Evolutionary conservation across 2,113 vertebrate species (phyloP), one percentile per base, ranked within the genome.

Genomic region (Oreochromis niloticus): DNA sequence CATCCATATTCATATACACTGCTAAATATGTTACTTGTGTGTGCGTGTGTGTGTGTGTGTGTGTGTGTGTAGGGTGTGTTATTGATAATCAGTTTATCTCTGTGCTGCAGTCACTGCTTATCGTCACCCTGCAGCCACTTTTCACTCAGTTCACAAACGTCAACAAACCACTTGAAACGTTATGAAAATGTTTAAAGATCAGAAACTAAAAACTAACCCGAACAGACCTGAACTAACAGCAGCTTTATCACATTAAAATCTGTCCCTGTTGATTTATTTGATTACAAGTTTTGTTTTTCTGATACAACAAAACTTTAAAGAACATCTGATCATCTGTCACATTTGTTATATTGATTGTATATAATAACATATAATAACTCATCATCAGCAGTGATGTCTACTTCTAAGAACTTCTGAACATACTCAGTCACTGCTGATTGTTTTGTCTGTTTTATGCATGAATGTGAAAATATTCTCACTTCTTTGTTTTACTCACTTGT

Each of bases 401-500:
- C 63, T 22, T 5, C 34, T 41, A 22, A 68, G 36, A 68, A 41
- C 11, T 12, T 66, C 32, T 66, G 63, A 68, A 13, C 34, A 22
- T 4, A 39, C 2, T 54, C 19, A 9, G n/a, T 14, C 63, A 13
- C 19, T 22, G 11, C 6, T 79, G 48, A 32, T 71, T 24, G 10
- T 24, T 82, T 50, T 43, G 39, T 27, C 19, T 19, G 6, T 16
- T 61, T 27, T 43, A 6, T 32, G 6, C 41, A 48, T 30, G 22
- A 83, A 36, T 41, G 9, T 54, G 6, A 27, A 43, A 73, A 55
- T 19, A 32, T 30, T 39, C 6, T 34, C 11, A 1, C 9, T 17
- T 22, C 8, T 48, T 43, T 46, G 0, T 84, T 83, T 6, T 4
- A 86, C 85, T 91, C 55, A 94, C 94, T 87, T 94, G 88, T 94